phyloP scores from a whole-genome alignment of 2,113 vertebrate species.

The Tor tambroides region DNA sequence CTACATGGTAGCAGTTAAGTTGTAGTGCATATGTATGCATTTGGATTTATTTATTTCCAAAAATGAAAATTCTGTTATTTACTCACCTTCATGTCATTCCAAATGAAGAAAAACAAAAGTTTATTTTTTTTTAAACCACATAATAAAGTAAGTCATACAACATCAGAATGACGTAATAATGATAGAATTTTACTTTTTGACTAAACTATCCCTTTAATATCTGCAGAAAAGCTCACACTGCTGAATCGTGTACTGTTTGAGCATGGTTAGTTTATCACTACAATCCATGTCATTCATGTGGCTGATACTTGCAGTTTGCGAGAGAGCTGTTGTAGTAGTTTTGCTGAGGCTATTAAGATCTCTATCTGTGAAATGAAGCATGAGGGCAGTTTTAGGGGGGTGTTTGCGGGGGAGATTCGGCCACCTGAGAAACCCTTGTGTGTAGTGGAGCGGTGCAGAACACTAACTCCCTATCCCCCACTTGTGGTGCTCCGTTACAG shows the following conservation, averaged over 20 bases:
- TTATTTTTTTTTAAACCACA: neutral
- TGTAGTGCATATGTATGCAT: neutral
- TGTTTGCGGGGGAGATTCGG: constrained; percentile 36
- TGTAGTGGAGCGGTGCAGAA: neutral
- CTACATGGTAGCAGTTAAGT: neutral
- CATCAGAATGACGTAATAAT: neutral
- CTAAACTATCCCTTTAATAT: neutral
- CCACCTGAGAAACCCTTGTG: constrained; percentile 57
- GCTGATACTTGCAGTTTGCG: neutral
- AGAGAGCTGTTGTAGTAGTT: constrained; percentile 45
- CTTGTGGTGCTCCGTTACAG: constrained; percentile 55
- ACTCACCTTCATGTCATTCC: too few relatives aligned
- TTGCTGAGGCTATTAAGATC: constrained; percentile 50
- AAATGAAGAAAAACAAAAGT: too few relatives aligned
- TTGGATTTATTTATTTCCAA: neutral
- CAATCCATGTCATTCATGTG: neutral
- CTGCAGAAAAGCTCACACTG: neutral
- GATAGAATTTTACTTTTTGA: too few relatives aligned
- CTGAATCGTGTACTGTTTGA: neutral
- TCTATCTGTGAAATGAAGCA: constrained; percentile 53
- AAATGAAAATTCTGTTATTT: too few relatives aligned
- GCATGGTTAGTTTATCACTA: constrained; percentile 14
- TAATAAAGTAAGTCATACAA: neutral
- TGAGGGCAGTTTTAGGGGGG: constrained; percentile 25
- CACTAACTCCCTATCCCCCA: constrained; percentile 7